Percentiles rank a stretch among this genome's conserved stretches.
Conservation (phyloP, 2,888 invertebrate species). For the Troides helena region DNA sequence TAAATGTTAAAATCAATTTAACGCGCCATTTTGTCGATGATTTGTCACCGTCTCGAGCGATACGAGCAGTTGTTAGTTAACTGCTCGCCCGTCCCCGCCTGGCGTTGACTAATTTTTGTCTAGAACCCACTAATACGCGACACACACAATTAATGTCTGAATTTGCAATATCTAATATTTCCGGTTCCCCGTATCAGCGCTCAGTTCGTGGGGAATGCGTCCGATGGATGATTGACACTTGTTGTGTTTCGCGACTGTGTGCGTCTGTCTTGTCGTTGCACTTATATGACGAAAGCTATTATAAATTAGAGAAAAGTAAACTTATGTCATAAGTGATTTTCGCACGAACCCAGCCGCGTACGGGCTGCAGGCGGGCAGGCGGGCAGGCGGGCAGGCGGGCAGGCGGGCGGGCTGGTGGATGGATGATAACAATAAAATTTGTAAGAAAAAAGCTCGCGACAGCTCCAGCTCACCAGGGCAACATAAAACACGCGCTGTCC, state of each 20-base stretch:
- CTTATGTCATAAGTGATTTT: too few relatives aligned
- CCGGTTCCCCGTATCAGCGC: constrained; percentile 2
- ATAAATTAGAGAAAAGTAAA: too few relatives aligned
- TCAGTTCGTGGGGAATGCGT: background rate
- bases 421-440: constrained; percentile 31
- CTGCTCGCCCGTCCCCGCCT: constrained; percentile 7
- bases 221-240: too few relatives aligned
- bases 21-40: constrained; percentile 25
- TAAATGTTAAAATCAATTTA: constrained; percentile 27
- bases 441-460: constrained; percentile 44
- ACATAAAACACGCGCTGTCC: constrained; percentile 65
- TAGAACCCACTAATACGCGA: constrained; percentile 10
- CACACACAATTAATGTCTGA: background rate
- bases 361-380: too few relatives aligned
- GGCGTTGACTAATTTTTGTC: constrained; percentile 23
- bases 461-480: constrained; percentile 48
- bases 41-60: constrained; percentile 24
- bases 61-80: constrained; percentile 15
- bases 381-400: background rate
- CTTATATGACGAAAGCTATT: too few relatives aligned
- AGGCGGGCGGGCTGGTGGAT: background rate
- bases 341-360: too few relatives aligned
- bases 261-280: too few relatives aligned
- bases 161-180: constrained; percentile 12
- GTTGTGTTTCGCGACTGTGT: too few relatives aligned